Evolutionary conservation across 2,113 vertebrate genomes (phyloP).

Genomic region (Blennius ocellaris): DNA sequence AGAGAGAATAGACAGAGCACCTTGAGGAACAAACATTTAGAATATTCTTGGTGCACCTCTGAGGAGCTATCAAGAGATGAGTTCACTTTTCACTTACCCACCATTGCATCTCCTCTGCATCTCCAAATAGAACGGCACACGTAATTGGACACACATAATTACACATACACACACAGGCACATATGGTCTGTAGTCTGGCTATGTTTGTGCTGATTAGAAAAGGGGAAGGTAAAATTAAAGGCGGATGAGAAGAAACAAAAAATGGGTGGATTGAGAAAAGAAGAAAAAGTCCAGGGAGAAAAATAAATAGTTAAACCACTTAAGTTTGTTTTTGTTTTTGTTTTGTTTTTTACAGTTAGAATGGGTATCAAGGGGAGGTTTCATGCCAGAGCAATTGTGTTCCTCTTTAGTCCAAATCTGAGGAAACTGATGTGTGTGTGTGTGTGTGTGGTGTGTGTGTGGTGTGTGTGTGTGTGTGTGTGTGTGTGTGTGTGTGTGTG

Average conservation of each 20-base stretch:
- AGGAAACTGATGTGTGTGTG: slow-evolving; percentile 11
- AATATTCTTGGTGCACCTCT: slow-evolving; percentile 32
- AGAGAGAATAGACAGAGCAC: slow-evolving; percentile 21
- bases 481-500: slow-evolving; percentile 1
- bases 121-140: slow-evolving; percentile 44
- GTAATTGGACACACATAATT: slow-evolving; percentile 64
- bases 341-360: slow-evolving; percentile 25
- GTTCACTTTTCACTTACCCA: slow-evolving; percentile 48
- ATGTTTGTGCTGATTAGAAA: slow-evolving; percentile 59
- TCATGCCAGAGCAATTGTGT: slow-evolving; percentile 52
- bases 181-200: slow-evolving; percentile 54
- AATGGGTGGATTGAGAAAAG: slow-evolving; percentile 46
- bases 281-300: slow-evolving; percentile 39
- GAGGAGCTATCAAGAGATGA: slow-evolving; percentile 49
- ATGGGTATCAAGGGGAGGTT: slow-evolving; percentile 49
- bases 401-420: slow-evolving; percentile 34
- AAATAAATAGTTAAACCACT: slow-evolving; percentile 54
- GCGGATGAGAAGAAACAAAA: slow-evolving; percentile 47
- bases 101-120: slow-evolving; percentile 40
- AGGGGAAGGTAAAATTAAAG: slow-evolving; percentile 45
- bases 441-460: too few relatives aligned
- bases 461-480: slow-evolving; percentile 21
- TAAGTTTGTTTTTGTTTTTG: slow-evolving; percentile 20
- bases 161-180: slow-evolving; percentile 63
- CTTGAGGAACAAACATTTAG: slow-evolving; percentile 36